Base-by-base conservation (phyloP, 2,797 vertebrate genomes). In the Tinamus major region DNA sequence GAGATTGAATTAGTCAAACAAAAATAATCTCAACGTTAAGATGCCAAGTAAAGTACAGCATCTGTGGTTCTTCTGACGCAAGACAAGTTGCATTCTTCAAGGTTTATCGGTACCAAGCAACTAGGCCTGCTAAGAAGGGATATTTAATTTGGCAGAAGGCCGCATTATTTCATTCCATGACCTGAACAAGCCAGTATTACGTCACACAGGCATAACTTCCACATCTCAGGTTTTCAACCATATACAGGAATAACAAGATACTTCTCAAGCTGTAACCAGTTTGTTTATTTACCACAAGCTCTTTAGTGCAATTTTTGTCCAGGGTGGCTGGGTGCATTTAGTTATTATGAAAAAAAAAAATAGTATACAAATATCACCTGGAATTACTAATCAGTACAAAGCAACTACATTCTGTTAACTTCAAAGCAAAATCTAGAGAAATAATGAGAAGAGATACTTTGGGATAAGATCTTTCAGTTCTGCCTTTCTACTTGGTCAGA, bases 201-300 rank as follows among this genome's bases (percentile, higher is more conserved):
- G 37, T 9, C 29, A 61, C 2, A 4, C 11, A 58, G 31, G 18
- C 5, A 46, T 2, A 51, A 7, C 17, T 59, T 79, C 33, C 26
- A 10, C 0, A 5, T 8, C 10, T 68, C 59, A 79, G 58, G 41
- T 81, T 75, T 90, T 33, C 27, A 80, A 9, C 3, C 6, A 41
- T 9, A 59, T 4, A 27, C 0, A 4, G 27, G 29, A 86, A 58
- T 48, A 35, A 85, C 11, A 76, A 17, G 29, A 41, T 44, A 46
- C 10, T 6, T 27, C 27, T 64, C 12, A 58, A 0, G 1, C 4
- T 63, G 8, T 31, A 11, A 35, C 55, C n/a, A n/a, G 8, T 21
- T 80, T 21, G 55, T 33, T 59, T 59, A 61, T 0, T 26, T 4
- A 37, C 1, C 70, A 11, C 20, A 70, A 75, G 37, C 27, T 53